A percentile compares a stretch with the other conserved stretches of the same genome.
Evolutionary conservation across 2,888 invertebrate genomes (phyloP).

Genomic region (Adelphocoris suturalis): DNA sequence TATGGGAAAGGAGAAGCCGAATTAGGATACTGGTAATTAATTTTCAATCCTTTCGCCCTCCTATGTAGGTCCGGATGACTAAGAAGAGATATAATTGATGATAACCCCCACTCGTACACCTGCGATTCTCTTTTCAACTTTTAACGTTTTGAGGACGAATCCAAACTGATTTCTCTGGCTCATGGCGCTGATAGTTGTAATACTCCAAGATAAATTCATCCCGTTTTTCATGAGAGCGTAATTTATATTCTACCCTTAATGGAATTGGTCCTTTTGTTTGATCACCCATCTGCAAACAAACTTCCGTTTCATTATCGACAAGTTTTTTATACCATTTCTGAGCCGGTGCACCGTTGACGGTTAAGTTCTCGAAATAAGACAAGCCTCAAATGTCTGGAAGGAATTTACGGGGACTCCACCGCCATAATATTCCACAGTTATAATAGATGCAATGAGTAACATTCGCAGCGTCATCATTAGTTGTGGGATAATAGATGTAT

Average conservation of each 20-base stretch:
- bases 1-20: constrained; percentile 89
- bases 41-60: background rate
- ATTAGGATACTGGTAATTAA: fast-evolving
- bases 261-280: background rate
- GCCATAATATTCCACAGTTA: too few species aligned
- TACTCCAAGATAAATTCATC: background rate
- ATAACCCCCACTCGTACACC: background rate
- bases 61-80: background rate
- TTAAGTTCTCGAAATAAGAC: background rate
- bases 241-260: background rate
- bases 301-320: background rate
- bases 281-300: background rate
- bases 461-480: background rate
- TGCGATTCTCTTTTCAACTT: background rate
- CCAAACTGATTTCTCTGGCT: background rate
- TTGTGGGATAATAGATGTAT: background rate
- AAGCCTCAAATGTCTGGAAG: background rate
- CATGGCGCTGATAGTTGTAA: background rate
- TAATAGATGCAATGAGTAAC: background rate
- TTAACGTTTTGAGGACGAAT: background rate
- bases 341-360: background rate
- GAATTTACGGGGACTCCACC: too few species aligned
- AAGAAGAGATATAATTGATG: background rate
- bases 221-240: too few species aligned
- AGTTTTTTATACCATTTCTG: background rate